Conservation (phyloP, 1,140 invertebrate genomes). For the Tetramorium alpestre region DNA sequence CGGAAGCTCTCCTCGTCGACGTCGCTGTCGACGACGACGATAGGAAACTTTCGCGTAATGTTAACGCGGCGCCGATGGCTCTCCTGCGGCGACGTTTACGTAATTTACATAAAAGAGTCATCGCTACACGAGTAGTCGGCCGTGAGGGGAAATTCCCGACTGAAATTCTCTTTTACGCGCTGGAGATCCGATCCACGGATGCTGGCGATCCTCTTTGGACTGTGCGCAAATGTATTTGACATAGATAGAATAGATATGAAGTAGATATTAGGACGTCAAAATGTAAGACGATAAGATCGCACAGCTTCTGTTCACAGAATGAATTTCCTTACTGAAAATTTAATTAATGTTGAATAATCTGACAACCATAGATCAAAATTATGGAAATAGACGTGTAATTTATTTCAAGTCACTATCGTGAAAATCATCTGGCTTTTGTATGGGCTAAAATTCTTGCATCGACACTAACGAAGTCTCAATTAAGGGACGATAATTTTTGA, state of each 20-base stretch:
- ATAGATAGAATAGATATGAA: background rate
- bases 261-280: background rate
- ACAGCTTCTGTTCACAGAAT: background rate
- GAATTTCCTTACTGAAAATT: constrained; percentile 12
- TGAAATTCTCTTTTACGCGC: constrained; percentile 11
- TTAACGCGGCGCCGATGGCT: constrained; percentile 27
- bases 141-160: constrained; percentile 4
- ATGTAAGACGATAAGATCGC: background rate
- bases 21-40: background rate
- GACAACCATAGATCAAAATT: background rate
- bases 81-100: constrained; percentile 27
- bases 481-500: constrained; percentile 8
- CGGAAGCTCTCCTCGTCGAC: background rate
- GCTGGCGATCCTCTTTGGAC: background rate
- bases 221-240: constrained; percentile 3
- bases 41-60: constrained; percentile 20
- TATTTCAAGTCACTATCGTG: background rate
- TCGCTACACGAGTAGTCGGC: constrained; percentile 19
- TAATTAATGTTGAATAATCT: background rate
- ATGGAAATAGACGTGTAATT: background rate
- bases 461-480: constrained; percentile 6
- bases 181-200: background rate
- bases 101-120: constrained; percentile 39
- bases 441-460: background rate
- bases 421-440: background rate